Percentiles rank a stretch among this genome's conserved stretches.
phyloP scores from a whole-genome alignment of 2,888 invertebrate species.

The Xanthorhoe designata region DNA sequence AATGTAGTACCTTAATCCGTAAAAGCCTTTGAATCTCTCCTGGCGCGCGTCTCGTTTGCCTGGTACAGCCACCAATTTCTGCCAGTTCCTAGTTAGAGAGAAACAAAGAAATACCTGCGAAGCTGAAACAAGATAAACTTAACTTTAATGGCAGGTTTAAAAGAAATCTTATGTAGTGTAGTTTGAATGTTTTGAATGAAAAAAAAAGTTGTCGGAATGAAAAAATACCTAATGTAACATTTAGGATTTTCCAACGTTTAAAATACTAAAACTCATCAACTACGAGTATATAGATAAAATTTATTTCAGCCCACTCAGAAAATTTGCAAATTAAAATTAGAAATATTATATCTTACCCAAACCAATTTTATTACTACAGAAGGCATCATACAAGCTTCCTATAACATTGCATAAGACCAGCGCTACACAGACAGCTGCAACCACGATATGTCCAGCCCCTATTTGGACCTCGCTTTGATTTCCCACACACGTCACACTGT shows the following conservation, averaged over 20 bases:
- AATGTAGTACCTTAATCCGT: slow-evolving; percentile 16
- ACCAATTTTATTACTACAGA: not conserved
- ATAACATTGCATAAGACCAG: slow-evolving; percentile 16
- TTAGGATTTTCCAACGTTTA: no score
- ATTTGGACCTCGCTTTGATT: not conserved
- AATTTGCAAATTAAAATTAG: no score
- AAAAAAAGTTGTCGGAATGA: no score
- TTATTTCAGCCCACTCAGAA: no score
- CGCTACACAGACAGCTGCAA: slow-evolving; percentile 1
- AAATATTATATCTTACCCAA: not conserved
- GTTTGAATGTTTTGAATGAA: no score
- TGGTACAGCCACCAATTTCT: slow-evolving; percentile 8
- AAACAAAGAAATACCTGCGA: slow-evolving; percentile 8
- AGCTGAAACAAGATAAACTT: slow-evolving; percentile 7
- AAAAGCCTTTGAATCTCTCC: slow-evolving; percentile 9
- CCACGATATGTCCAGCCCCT: slow-evolving; percentile 9
- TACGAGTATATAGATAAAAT: no score
- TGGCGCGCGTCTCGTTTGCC: slow-evolving; percentile 8
- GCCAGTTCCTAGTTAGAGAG: slow-evolving; percentile 13
- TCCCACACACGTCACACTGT: slow-evolving; percentile 10
- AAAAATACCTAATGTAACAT: no score
- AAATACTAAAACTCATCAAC: no score
- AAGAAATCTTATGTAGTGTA: no score
- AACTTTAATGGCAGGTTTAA: not conserved
- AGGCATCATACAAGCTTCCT: slow-evolving; percentile 19